Conservation (phyloP, 2,113 vertebrate genomes). For the Deroptyus accipitrinus region DNA sequence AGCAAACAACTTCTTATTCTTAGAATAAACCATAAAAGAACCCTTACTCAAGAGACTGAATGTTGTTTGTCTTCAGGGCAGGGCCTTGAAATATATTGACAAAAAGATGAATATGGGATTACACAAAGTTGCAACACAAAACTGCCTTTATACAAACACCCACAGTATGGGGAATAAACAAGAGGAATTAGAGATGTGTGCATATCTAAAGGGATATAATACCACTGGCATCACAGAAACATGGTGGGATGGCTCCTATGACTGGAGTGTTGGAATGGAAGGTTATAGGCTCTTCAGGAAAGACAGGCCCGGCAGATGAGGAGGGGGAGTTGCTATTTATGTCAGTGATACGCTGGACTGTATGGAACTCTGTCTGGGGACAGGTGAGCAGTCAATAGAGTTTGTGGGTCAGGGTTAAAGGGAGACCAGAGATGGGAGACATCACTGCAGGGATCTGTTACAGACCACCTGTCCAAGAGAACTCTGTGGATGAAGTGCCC, state of each 20-base stretch:
- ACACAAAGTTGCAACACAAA: background rate
- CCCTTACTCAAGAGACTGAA: background rate
- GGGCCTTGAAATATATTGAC: background rate
- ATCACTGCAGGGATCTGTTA: too few species aligned
- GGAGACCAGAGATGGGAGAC: too few species aligned
- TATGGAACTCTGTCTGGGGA: too few species aligned
- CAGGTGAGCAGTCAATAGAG: too few species aligned
- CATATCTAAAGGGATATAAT: background rate
- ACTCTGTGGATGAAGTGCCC: too few species aligned
- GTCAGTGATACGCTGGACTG: too few species aligned
- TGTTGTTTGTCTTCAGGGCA: background rate
- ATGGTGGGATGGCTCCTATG: background rate
- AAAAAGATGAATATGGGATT: background rate
- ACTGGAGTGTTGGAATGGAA: too few species aligned
- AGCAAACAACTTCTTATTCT: background rate
- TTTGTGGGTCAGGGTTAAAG: too few species aligned
- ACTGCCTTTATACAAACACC: background rate
- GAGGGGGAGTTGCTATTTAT: too few species aligned
- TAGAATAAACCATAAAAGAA: background rate
- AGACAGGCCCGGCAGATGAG: too few species aligned
- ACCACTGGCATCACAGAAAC: background rate
- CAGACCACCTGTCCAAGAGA: too few species aligned
- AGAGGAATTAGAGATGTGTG: background rate
- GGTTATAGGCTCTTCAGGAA: too few species aligned
- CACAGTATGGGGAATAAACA: background rate